These are phyloP conservation scores for Drosophila pallidifrons DNA, from an alignment of 1,140 invertebrate species.

Conservation along the genomic window DNA sequence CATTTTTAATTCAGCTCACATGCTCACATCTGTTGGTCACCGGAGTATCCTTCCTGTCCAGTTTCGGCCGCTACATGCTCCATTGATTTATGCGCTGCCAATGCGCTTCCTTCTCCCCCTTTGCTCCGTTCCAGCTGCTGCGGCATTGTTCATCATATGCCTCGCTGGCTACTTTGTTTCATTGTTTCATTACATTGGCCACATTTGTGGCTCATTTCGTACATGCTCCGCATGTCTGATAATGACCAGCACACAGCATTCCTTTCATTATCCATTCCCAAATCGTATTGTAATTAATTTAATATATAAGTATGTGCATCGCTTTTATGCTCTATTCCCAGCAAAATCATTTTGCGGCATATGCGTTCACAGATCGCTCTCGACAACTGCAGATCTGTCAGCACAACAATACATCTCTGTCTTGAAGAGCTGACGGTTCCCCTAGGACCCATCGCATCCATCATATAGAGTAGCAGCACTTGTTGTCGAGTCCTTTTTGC, in stretches of 20 bases:
- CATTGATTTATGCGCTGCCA: constrained; percentile 77
- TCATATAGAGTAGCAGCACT: constrained; percentile 36
- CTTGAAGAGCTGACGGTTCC: constrained; percentile 11
- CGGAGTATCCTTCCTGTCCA: constrained; percentile 57
- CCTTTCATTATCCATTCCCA: constrained; percentile 76
- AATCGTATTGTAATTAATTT: constrained; percentile 82
- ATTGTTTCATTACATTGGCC: constrained; percentile 75
- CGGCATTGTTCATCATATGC: constrained; percentile 63
- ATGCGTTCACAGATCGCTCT: constrained; percentile 1
- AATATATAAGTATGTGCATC: constrained; percentile 59
- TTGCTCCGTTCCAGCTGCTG: not conserved
- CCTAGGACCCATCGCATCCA: constrained; percentile 2
- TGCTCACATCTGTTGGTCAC: constrained; percentile 70
- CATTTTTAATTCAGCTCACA: constrained; percentile 81
- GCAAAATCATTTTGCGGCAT: constrained; percentile 10
- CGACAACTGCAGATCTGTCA: constrained; percentile 21
- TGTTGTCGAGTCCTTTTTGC: constrained; percentile 1
- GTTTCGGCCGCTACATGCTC: constrained; percentile 66
- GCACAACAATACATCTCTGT: constrained; percentile 19
- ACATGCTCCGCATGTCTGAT: constrained; percentile 76
- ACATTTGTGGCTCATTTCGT: constrained; percentile 79
- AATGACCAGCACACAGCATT: constrained; percentile 68
- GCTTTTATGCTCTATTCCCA: constrained; percentile 19
- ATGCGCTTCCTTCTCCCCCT: constrained; percentile 40
- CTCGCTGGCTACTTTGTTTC: constrained; percentile 77